Conservation (phyloP, 2,797 vertebrate species). For the Lagodon rhomboides region DNA sequence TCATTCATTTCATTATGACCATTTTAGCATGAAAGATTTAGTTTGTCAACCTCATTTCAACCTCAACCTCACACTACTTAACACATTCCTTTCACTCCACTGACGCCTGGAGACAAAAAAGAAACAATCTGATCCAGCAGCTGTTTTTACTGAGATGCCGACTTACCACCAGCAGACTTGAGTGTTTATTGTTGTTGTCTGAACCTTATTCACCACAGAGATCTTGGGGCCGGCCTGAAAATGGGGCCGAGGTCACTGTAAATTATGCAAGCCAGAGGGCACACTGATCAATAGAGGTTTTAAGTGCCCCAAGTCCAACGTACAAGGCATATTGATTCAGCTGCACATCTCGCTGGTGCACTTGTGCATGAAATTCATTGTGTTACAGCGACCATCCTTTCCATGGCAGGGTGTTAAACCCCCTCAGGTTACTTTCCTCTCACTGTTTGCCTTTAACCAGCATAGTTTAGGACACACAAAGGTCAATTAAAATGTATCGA, state of each 20-base stretch:
- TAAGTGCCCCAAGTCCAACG: constrained; percentile 64
- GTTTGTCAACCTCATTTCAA: background rate
- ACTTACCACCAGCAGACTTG: constrained; percentile 19
- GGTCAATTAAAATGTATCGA: constrained; percentile 36
- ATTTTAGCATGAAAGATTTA: constrained; percentile 1
- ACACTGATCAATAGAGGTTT: constrained; percentile 70
- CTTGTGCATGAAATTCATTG: constrained; percentile 70
- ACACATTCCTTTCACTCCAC: background rate
- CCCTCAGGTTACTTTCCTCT: constrained; percentile 25
- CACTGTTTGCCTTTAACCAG: constrained; percentile 32
- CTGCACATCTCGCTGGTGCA: constrained; percentile 55
- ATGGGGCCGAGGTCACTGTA: constrained; percentile 41
- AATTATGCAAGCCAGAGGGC: constrained; percentile 66
- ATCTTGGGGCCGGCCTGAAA: constrained; percentile 25
- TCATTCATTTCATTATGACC: background rate
- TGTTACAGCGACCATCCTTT: constrained; percentile 45
- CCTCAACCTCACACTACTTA: background rate
- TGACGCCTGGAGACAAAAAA: background rate
- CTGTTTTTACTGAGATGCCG: background rate
- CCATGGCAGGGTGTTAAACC: constrained; percentile 24
- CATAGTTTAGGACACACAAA: constrained; percentile 22
- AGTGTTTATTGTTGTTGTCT: constrained; percentile 37
- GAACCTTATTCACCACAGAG: constrained; percentile 42
- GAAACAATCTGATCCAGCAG: background rate
- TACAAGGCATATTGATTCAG: constrained; percentile 62